phyloP scores from a whole-genome alignment of 2,797 vertebrate genomes.

The Anableps anableps region DNA sequence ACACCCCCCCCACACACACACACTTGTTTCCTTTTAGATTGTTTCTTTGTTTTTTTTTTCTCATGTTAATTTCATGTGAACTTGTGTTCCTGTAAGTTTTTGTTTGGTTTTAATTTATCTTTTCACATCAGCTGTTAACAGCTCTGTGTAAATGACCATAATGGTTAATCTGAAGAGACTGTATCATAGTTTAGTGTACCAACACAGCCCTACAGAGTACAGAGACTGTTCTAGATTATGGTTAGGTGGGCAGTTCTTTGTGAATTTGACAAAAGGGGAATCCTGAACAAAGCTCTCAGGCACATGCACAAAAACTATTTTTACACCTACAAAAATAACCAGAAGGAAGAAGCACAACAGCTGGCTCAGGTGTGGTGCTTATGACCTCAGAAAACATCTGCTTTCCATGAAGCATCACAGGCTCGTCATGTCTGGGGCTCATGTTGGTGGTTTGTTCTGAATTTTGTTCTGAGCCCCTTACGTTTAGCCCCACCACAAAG shows the following conservation, averaged over 20 bases:
- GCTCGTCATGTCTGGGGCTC: conserved; percentile 25
- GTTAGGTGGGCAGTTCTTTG: conserved; percentile 36
- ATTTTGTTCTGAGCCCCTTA: background rate
- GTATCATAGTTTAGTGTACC: background rate
- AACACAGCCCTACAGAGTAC: background rate
- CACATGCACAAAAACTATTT: conserved; percentile 3
- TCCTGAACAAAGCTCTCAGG: conserved; percentile 21
- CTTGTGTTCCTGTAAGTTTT: background rate
- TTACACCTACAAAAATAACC: conserved; percentile 1
- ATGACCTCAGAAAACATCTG: conserved; percentile 49
- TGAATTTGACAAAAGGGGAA: conserved; percentile 9
- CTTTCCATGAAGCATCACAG: conserved; percentile 24
- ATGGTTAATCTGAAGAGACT: background rate
- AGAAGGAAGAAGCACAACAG: conserved; percentile 53
- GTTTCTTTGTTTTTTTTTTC: background rate
- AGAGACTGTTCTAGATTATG: conserved; percentile 11
- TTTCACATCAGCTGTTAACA: background rate
- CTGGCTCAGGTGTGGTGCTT: conserved; percentile 49
- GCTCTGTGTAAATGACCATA: too few relatives aligned
- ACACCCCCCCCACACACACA: too few relatives aligned
- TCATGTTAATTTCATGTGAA: background rate
- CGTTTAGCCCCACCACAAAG: background rate
- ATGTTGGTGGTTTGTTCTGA: background rate
- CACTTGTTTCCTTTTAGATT: background rate
- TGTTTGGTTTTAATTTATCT: background rate